A percentile compares a stretch with the other conserved stretches of the same genome.
Evolutionary conservation across 1,140 invertebrate genomes (phyloP).

Genomic region (Eciton burchellii): DNA sequence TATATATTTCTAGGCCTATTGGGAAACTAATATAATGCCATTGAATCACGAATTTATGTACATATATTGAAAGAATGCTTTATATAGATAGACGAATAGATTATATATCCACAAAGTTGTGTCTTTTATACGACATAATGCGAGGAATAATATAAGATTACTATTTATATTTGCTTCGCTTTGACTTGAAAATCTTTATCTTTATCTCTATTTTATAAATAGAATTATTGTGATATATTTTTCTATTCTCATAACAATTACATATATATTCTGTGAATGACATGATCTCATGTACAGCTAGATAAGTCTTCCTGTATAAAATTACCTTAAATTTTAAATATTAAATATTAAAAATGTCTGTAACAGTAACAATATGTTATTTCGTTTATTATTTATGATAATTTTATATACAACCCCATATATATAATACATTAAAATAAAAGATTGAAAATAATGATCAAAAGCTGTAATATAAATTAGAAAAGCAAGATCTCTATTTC

Average conservation of each 20-base stretch:
- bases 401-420: neutral
- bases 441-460: constrained; percentile 10
- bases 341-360: constrained; percentile 64
- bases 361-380: constrained; percentile 14
- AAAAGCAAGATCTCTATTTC: neutral
- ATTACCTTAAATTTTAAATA: constrained; percentile 54
- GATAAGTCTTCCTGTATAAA: constrained; percentile 65
- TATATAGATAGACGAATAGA: neutral
- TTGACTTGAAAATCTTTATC: constrained; percentile 44
- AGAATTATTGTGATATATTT: constrained; percentile 55
- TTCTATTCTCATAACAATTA: constrained; percentile 48
- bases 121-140: constrained; percentile 16
- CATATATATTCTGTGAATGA: constrained; percentile 58
- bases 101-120: constrained; percentile 1
- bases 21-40: constrained; percentile 21
- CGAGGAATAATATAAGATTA: constrained; percentile 23
- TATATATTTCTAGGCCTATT: constrained; percentile 38
- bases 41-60: neutral
- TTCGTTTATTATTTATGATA: neutral
- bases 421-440: neutral
- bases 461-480: neutral
- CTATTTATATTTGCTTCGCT: constrained; percentile 28
- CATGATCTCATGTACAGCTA: constrained; percentile 68
- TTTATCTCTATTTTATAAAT: constrained; percentile 53
- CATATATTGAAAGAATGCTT: constrained; percentile 8